Evolutionary conservation across 2,113 vertebrate genomes (phyloP), one percentile per base, ranked within the genome.

Genomic region (Otolemur garnettii): DNA sequence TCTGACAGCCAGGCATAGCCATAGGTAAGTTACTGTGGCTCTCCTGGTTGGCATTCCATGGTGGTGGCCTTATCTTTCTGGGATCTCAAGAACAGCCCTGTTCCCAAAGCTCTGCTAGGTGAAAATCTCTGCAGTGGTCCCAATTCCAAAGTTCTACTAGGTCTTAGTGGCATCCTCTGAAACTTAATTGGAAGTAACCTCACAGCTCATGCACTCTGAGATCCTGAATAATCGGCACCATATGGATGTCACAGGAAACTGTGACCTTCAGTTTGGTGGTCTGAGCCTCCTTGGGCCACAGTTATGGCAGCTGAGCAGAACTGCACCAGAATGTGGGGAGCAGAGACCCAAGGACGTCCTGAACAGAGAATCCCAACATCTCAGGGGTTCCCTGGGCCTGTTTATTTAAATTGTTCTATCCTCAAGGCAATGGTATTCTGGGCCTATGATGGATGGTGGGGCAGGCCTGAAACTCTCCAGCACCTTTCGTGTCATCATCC

Each of bases 1-100:
- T 2, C n/a, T 18, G 4, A 5, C 35, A 9, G n/a, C n/a, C 35
- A n/a, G 19, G 18, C 3, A 9, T 19, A 71, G 17, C n/a, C 8
- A 9, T 8, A 50, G 45, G 8, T 50, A 9, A 50, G 45, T 50
- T 50, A 9, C n/a, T 71, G n/a, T 35, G 69, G 69, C 30, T 71
- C 18, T 71, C n/a, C n/a, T n/a, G 69, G 9, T 9, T 71, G 69
- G n/a, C n/a, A 38, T n/a, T 11, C 18, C 69, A 71, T 17, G 18
- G 21, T 71, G n/a, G 19, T 71, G n/a, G 4, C 19, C 4, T 18
- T 71, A 38, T 9, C 10, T n/a, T 35, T 71, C n/a, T 38, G n/a
- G 3, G 3, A 17, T 35, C 68, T 35, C 18, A 71, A n/a, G n/a
- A 71, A 17, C n/a, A 71, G n/a, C 68, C 8, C n/a, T 71, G 33